Percentiles rank a stretch among this genome's conserved stretches.
Conservation (phyloP, 2,888 invertebrate species). For the Hemaris fuciformis region DNA sequence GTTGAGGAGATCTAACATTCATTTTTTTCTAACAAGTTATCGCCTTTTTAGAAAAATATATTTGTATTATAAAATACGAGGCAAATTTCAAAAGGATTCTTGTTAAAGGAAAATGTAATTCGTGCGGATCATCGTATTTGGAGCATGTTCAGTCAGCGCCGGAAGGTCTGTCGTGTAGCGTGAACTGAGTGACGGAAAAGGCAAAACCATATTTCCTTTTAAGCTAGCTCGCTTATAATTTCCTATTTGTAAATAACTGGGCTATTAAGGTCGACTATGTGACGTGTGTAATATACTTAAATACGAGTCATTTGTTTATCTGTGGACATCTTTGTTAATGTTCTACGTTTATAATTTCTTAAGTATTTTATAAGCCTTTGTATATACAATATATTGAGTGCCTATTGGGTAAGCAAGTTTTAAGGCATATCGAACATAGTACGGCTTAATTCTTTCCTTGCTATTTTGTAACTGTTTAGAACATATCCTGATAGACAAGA, state of each 20-base stretch:
- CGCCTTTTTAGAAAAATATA: not conserved
- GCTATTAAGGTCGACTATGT: slow-evolving; percentile 11
- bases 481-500: too few species aligned
- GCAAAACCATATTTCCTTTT: slow-evolving; percentile 50
- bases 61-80: not conserved
- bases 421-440: too few species aligned
- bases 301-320: not conserved
- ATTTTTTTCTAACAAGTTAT: not conserved
- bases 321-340: too few species aligned
- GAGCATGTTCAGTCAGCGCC: slow-evolving; percentile 40
- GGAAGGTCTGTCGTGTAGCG: slow-evolving; percentile 50
- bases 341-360: too few species aligned
- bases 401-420: too few species aligned
- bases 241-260: slow-evolving; percentile 27
- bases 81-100: not conserved
- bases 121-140: slow-evolving; percentile 21
- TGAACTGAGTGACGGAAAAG: slow-evolving; percentile 52
- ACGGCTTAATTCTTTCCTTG: too few species aligned
- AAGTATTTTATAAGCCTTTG: not conserved
- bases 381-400: too few species aligned
- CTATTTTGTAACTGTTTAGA: too few species aligned
- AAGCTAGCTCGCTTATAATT: slow-evolving; percentile 40
- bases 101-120: slow-evolving; percentile 4
- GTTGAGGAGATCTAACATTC: too few species aligned
- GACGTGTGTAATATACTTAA: not conserved